phyloP scores from a whole-genome alignment of 1,140 invertebrate species.

The Drosophila lowei region DNA sequence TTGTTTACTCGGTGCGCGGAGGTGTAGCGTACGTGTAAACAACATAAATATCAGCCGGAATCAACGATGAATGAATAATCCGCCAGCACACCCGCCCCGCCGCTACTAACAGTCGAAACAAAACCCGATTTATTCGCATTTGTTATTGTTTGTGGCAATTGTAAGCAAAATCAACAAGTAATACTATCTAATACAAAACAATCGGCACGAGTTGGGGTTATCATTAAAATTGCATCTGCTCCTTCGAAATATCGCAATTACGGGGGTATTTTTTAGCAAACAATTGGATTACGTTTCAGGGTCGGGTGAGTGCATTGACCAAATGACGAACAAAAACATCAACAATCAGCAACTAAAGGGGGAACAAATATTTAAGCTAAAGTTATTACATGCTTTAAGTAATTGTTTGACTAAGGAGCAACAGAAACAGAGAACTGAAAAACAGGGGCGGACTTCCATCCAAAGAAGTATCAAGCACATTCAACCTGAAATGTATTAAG shows the following conservation, averaged over 20 bases:
- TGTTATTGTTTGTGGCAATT: conserved; percentile 11
- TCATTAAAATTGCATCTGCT: conserved; percentile 6
- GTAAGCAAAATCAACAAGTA: conserved; percentile 20
- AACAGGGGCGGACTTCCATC: conserved; percentile 27
- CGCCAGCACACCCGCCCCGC: not conserved
- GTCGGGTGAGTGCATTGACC: conserved; percentile 43
- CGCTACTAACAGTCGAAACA: conserved; percentile 4
- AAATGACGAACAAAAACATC: conserved; percentile 19
- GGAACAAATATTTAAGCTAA: conserved; percentile 42
- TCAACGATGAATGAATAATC: conserved; percentile 28
- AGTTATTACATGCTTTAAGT: conserved; percentile 40
- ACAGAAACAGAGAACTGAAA: conserved; percentile 21
- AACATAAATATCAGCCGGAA: conserved; percentile 18
- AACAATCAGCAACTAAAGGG: conserved; percentile 13
- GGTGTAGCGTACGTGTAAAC: not conserved
- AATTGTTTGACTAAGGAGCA: conserved; percentile 26
- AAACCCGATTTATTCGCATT: conserved; percentile 8
- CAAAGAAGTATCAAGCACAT: not conserved
- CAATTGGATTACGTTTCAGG: conserved; percentile 26
- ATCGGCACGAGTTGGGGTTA: conserved; percentile 11
- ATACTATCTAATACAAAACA: conserved; percentile 5
- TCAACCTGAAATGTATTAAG: too few species aligned
- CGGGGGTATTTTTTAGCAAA: not conserved
- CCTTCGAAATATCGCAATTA: not conserved
- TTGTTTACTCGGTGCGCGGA: conserved; percentile 22